Conservation (phyloP, 2,888 invertebrate genomes). For the Diaperis boleti region DNA sequence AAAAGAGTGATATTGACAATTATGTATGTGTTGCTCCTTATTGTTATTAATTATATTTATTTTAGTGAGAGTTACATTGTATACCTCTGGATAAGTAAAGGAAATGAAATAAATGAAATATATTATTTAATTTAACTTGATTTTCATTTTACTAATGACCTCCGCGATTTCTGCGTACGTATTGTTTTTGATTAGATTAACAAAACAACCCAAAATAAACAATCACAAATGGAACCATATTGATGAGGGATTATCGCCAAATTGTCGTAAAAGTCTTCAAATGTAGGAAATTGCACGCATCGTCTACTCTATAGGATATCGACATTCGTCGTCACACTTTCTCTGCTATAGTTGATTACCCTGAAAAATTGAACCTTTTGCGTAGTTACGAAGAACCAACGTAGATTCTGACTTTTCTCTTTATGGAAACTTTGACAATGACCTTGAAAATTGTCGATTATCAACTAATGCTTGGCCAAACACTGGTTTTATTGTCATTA, state of each 20-base stretch:
- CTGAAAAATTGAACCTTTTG: conserved; percentile 11
- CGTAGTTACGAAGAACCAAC: background rate
- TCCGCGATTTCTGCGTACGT: too few species aligned
- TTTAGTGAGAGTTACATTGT: conserved; percentile 54
- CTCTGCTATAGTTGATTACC: conserved; percentile 5
- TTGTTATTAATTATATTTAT: conserved; percentile 49
- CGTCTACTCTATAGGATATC: background rate
- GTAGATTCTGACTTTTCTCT: background rate
- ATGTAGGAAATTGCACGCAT: background rate
- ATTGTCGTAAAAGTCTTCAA: background rate
- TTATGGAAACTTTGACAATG: background rate
- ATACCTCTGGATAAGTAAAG: conserved; percentile 51
- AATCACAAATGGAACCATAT: background rate
- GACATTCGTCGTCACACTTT: background rate
- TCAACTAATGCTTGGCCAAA: background rate
- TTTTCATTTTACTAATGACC: conserved; percentile 1
- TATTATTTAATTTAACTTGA: conserved; percentile 34
- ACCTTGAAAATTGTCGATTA: conserved; percentile 1
- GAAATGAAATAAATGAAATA: conserved; percentile 31
- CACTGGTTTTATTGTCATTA: background rate
- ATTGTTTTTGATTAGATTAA: background rate
- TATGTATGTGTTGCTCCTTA: conserved; percentile 52
- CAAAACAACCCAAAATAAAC: background rate
- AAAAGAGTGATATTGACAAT: conserved; percentile 44
- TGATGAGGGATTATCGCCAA: background rate